Base-by-base conservation (phyloP, 1,140 invertebrate genomes). In the Drosophila chauvacae region DNA sequence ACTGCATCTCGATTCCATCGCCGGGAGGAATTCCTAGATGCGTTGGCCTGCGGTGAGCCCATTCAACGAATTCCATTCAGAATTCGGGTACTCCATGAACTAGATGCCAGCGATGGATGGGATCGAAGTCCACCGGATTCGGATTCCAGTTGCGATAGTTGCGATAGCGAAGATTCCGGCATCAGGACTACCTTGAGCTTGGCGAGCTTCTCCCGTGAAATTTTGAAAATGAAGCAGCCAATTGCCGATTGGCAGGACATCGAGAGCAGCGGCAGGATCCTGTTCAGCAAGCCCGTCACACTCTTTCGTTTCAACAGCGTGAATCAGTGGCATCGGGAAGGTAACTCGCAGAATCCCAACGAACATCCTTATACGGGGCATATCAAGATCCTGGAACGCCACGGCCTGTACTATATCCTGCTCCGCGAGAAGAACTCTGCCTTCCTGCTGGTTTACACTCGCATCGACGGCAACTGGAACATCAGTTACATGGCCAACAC, bases 331-430 rank as follows among this genome's bases (percentile, higher is more conserved):
- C 62, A 73, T 23, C 58, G 23, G 13, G 50, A 41, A 30, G 81
- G 77, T 59, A 50, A 2, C 11, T 6, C 4, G 11, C 28, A 6
- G 10, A 23, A 26, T 10, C 10, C 1, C 16, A 16, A 13, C 6
- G 2, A 18, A 2, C 7, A 11, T 18, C 16, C 35, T 4, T 42
- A 48, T 33, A 61, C 80, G 14, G 68, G 73, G 2, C 7, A 41
- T 6, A 65, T 85, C 35, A 48, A 74, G 30, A 74, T 85, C 26
- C 47, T 75, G 77, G 50, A 69, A 30, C 11, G 35, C 11, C 30
- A 14, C 0, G 41, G 56, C 4, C 23, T 26, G 2, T 70, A 42
- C 16, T 70, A 77, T 7, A 28, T 85, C 14, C 20, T 85, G 1
- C 56, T 85, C 2, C 76, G 69, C 47, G 73, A 85, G 20, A 56